These are phyloP conservation scores for Andrena cerasifolii DNA, from an alignment of 1,140 invertebrate species.

Conservation along the genomic window DNA sequence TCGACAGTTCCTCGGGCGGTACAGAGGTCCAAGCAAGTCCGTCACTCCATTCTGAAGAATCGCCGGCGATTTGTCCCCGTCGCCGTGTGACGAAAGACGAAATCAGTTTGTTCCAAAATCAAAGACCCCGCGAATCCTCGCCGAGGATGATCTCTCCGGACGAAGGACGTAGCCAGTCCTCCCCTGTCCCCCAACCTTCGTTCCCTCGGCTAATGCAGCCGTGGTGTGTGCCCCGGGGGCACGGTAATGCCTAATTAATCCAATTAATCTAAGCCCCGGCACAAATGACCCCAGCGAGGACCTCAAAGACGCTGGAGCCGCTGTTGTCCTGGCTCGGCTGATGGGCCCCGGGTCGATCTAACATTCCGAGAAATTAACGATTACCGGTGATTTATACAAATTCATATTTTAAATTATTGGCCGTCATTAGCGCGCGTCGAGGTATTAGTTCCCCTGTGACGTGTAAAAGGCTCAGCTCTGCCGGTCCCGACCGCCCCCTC, in stretches of 20 bases:
- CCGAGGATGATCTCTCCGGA: slow-evolving; percentile 41
- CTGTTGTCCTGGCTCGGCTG: slow-evolving; percentile 66
- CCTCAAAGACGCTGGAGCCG: slow-evolving; percentile 68
- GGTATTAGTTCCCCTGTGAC: slow-evolving; percentile 78
- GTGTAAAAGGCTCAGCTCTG: slow-evolving; percentile 68
- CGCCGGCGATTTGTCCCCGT: slow-evolving; percentile 32
- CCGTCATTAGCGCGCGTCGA: slow-evolving; percentile 78
- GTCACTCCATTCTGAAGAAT: slow-evolving; percentile 22
- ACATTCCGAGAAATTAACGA: slow-evolving; percentile 83
- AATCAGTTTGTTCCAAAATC: slow-evolving; percentile 67
- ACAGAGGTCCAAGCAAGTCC: not conserved
- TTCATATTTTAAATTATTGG: slow-evolving; percentile 82
- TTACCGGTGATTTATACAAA: slow-evolving; percentile 82
- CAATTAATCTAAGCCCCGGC: slow-evolving; percentile 80
- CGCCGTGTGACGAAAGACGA: slow-evolving; percentile 59
- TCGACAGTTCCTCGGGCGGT: not conserved
- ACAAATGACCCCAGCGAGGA: slow-evolving; percentile 79
- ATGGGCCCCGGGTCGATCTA: slow-evolving; percentile 79
- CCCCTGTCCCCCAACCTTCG: slow-evolving; percentile 40
- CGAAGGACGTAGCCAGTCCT: slow-evolving; percentile 54
- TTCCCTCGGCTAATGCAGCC: slow-evolving; percentile 77
- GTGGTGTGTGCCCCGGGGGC: slow-evolving; percentile 72
- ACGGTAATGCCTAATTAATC: slow-evolving; percentile 82
- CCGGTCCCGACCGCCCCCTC: not conserved
- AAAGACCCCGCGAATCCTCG: slow-evolving; percentile 63